These are phyloP conservation scores for Brienomyrus brachyistius DNA, from an alignment of 2,113 vertebrate genomes.

Conservation along the genomic window DNA sequence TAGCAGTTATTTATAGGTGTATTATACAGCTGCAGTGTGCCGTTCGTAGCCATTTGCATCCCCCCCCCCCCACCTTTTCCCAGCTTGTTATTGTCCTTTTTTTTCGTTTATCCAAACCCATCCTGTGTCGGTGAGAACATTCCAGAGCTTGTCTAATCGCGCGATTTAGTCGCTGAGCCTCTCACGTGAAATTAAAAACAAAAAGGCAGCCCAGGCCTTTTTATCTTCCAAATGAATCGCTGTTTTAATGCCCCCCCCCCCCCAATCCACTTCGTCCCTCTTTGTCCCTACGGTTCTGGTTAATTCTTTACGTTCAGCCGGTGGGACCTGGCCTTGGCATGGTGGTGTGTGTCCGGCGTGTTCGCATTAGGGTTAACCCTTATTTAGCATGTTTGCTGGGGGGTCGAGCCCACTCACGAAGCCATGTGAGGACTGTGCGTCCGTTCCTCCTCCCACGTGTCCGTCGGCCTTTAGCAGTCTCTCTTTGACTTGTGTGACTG, in stretches of 20 bases:
- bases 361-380: not conserved
- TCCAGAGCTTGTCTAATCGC: slow-evolving; percentile 52
- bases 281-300: slow-evolving; percentile 52
- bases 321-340: slow-evolving; percentile 22
- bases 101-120: slow-evolving; percentile 28
- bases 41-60: slow-evolving; percentile 41
- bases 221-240: slow-evolving; percentile 49
- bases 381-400: not conserved
- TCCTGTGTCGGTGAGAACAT: slow-evolving; percentile 56
- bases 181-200: slow-evolving; percentile 48
- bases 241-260: slow-evolving; percentile 45
- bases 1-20: slow-evolving; percentile 73
- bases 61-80: slow-evolving; percentile 1
- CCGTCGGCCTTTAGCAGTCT: not conserved
- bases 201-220: slow-evolving; percentile 30
- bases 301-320: slow-evolving; percentile 57
- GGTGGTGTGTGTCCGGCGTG: slow-evolving; percentile 12
- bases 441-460: not conserved
- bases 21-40: slow-evolving; percentile 62
- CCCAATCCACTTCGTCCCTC: slow-evolving; percentile 21
- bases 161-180: slow-evolving; percentile 45
- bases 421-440: not conserved
- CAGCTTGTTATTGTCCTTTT: not conserved
- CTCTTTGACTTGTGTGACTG: slow-evolving; percentile 54
- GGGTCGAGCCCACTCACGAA: not conserved